Conservation (phyloP, 2,113 vertebrate genomes). For the Baryphthengus martii region DNA sequence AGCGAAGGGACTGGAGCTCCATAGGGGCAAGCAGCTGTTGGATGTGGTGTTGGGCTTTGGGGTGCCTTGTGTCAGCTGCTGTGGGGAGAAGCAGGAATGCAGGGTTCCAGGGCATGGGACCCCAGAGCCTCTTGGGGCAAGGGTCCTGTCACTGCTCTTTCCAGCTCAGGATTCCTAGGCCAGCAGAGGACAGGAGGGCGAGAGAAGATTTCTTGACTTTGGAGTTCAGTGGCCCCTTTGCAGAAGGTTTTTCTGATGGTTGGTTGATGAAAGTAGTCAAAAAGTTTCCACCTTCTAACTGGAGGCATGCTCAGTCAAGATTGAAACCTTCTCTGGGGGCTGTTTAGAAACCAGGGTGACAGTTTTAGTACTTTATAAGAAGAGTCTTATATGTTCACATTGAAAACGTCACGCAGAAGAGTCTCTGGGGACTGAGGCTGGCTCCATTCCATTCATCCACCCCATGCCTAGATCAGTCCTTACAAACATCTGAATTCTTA, state of each 20-base stretch:
- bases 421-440: not conserved
- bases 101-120: not conserved
- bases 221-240: not conserved
- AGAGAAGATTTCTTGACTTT: not conserved
- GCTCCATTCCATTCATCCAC: not conserved
- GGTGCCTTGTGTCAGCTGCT: not conserved
- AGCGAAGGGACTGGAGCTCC: not conserved
- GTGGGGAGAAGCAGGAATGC: not conserved
- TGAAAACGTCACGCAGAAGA: not conserved
- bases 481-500: not conserved
- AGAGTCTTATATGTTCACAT: not conserved
- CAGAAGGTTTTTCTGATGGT: not conserved
- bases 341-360: not conserved
- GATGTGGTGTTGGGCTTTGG: not conserved
- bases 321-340: not conserved
- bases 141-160: not conserved
- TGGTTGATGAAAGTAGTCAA: not conserved
- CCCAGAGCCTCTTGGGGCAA: accelerated
- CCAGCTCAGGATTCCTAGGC: not conserved
- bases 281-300: not conserved
- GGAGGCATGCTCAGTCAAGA: accelerated
- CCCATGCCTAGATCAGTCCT: not conserved
- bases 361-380: not conserved
- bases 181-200: not conserved
- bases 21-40: accelerated